Evolutionary conservation across 1,140 invertebrate species (phyloP).

Genomic region (Papilio polytes): DNA sequence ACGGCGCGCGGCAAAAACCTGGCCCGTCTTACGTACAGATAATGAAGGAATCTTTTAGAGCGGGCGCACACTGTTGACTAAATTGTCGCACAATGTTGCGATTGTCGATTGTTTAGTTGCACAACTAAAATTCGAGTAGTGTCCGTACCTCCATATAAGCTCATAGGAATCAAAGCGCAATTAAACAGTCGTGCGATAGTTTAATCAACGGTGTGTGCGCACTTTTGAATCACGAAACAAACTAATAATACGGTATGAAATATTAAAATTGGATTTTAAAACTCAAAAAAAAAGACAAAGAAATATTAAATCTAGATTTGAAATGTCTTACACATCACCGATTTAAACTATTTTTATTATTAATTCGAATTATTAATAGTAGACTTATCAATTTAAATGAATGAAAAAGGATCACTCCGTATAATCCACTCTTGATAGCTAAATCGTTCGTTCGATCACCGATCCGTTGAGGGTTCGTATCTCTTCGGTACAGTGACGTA

Average conservation of each 20-base stretch:
- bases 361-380: not conserved
- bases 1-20: conserved; percentile 68
- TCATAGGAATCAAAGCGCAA: too few relatives aligned
- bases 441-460: conserved; percentile 62
- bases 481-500: conserved; percentile 75
- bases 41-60: conserved; percentile 58
- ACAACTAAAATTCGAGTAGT: too few relatives aligned
- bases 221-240: not conserved
- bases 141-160: too few relatives aligned
- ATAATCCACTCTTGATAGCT: conserved; percentile 46
- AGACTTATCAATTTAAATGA: not conserved
- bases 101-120: too few relatives aligned
- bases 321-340: not conserved
- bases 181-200: too few relatives aligned
- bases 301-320: not conserved
- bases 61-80: too few relatives aligned
- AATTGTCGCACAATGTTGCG: too few relatives aligned
- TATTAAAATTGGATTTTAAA: conserved; percentile 36
- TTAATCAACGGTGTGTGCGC: too few relatives aligned
- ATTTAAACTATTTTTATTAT: not conserved
- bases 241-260: conserved; percentile 52
- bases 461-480: conserved; percentile 56
- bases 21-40: conserved; percentile 52
- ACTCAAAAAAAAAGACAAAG: not conserved
- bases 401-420: not conserved